Evolutionary conservation across 2,888 invertebrate genomes (phyloP).

Genomic region (Chirona hameri): DNA sequence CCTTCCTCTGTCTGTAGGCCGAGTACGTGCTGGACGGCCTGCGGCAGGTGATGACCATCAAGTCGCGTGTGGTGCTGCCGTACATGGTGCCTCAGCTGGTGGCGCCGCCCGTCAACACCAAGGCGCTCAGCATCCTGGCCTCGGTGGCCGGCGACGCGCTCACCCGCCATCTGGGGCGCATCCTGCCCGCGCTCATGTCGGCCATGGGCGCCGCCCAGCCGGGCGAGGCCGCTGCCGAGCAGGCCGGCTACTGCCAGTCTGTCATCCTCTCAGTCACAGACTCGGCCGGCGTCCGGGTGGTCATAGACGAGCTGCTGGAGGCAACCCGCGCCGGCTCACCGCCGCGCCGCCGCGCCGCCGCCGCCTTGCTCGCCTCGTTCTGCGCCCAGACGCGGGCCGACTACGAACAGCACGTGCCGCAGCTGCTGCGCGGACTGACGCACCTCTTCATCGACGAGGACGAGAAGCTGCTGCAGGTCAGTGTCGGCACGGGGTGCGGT

Average conservation of each 20-base stretch:
- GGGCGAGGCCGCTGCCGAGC: conserved; percentile 59
- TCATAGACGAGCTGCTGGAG: conserved; percentile 69
- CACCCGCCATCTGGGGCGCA: conserved; percentile 82
- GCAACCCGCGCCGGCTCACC: neutral
- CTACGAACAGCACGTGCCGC: conserved; percentile 80
- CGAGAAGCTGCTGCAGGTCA: conserved; percentile 64
- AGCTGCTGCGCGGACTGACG: conserved; percentile 80
- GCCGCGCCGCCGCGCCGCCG: conserved; percentile 65
- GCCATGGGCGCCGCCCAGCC: conserved; percentile 68
- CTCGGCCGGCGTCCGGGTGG: conserved; percentile 77
- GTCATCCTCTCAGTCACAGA: conserved; percentile 88
- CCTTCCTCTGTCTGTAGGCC: conserved; percentile 56
- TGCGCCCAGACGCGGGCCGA: conserved; percentile 85
- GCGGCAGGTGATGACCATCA: conserved; percentile 94
- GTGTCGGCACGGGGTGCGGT: too few relatives aligned
- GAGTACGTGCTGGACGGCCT: conserved; percentile 93
- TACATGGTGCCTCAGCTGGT: conserved; percentile 94
- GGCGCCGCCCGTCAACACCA: conserved; percentile 81
- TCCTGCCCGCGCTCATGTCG: conserved; percentile 81
- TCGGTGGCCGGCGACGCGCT: conserved; percentile 92
- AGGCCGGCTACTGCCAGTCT: conserved; percentile 86
- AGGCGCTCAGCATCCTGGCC: conserved; percentile 87
- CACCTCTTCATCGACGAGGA: conserved; percentile 78
- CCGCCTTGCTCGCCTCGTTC: conserved; percentile 81
- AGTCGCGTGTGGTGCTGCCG: conserved; percentile 90